Conservation (phyloP, 2,113 vertebrate genomes). For the Pluvialis apricaria region DNA sequence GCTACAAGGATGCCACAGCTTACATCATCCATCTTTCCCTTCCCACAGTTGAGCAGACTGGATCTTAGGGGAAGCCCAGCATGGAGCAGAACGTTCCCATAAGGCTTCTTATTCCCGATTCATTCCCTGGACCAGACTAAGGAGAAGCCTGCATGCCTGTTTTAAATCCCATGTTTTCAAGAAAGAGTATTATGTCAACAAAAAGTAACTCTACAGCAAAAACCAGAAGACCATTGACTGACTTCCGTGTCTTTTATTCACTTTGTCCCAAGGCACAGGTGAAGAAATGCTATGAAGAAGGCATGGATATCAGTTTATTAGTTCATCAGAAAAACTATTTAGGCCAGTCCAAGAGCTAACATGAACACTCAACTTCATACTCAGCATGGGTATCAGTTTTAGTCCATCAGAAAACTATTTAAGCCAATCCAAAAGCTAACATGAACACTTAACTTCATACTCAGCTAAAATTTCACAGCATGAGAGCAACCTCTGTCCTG, state of each 20-base stretch:
- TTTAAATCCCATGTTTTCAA: background rate
- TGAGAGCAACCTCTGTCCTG: background rate
- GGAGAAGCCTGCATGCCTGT: background rate
- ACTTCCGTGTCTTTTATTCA: background rate
- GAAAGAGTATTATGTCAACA: background rate
- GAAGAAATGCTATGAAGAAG: background rate
- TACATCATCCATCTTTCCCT: background rate
- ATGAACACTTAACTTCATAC: background rate
- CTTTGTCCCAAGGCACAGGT: background rate
- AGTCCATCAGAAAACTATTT: background rate
- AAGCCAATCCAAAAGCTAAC: background rate
- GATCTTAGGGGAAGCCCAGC: background rate
- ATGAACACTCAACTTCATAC: background rate
- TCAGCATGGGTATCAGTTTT: background rate
- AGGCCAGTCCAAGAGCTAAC: background rate
- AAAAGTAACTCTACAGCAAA: background rate
- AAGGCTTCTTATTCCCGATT: background rate
- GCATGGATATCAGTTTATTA: background rate
- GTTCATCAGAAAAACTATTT: background rate
- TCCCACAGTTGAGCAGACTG: background rate
- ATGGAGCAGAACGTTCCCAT: background rate
- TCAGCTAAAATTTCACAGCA: background rate
- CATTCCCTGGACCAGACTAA: background rate
- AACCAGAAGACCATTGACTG: background rate
- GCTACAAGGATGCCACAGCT: background rate